Evolutionary conservation across 1,140 invertebrate species (phyloP).

Genomic region (Planococcus citri): DNA sequence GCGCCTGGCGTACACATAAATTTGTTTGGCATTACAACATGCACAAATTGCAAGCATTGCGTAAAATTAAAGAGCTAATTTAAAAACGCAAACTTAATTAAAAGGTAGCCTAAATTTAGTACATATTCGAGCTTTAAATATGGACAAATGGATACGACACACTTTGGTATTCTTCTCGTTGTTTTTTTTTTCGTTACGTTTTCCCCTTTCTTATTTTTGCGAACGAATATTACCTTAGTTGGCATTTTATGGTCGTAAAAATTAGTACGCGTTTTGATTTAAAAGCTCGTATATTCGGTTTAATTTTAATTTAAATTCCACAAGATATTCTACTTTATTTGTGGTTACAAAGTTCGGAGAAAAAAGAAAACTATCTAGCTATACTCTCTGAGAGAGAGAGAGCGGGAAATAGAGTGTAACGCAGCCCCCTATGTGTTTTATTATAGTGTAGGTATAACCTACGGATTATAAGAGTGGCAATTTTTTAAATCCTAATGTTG

Average conservation of each 20-base stretch:
- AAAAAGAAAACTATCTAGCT: too few species aligned
- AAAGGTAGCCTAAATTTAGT: not conserved
- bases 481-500: too few species aligned
- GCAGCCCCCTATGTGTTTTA: too few species aligned
- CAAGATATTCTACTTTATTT: not conserved
- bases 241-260: not conserved
- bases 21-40: not conserved
- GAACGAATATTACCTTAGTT: too few species aligned
- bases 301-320: not conserved
- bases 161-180: not conserved
- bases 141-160: too few species aligned
- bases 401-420: too few species aligned
- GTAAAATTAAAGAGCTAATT: not conserved
- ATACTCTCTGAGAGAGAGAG: too few species aligned
- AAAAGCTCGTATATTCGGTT: not conserved
- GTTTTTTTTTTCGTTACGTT: not conserved
- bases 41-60: not conserved
- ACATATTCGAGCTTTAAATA: too few species aligned
- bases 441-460: too few species aligned
- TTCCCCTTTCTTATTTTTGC: too few species aligned
- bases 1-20: not conserved
- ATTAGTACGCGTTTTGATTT: not conserved
- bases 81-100: not conserved
- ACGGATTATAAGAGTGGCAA: too few species aligned
- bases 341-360: too few species aligned